A percentile compares a stretch with the other conserved stretches of the same genome.
Evolutionary conservation across 2,888 invertebrate species (phyloP).

Genomic region (Melanchra persicariae): DNA sequence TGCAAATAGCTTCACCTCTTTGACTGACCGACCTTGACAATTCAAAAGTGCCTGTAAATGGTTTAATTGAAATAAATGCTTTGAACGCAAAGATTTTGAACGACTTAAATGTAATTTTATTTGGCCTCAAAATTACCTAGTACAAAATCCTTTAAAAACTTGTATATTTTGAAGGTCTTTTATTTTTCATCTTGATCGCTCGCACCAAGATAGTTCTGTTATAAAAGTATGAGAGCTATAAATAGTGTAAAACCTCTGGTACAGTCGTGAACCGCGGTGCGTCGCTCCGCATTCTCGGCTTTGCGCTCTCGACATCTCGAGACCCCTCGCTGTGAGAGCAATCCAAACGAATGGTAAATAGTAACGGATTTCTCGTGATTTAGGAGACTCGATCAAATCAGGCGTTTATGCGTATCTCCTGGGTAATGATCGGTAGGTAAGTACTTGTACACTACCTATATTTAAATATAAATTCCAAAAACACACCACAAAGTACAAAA

Average conservation of each 20-base stretch:
- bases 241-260: constrained; percentile 42
- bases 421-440: constrained; percentile 27
- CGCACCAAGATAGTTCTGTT: constrained; percentile 9
- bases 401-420: constrained; percentile 19
- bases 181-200: constrained; percentile 21
- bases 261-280: constrained; percentile 23
- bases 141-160: too few relatives aligned
- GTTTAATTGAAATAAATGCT: too few relatives aligned
- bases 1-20: too few relatives aligned
- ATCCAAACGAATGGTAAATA: constrained; percentile 70
- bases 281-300: constrained; percentile 57
- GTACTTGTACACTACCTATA: too few relatives aligned
- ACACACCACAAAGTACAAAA: too few relatives aligned
- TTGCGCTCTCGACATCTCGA: constrained; percentile 65
- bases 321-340: constrained; percentile 66
- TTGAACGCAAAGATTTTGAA: too few relatives aligned
- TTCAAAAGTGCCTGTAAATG: too few relatives aligned
- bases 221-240: constrained; percentile 40
- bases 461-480: too few relatives aligned
- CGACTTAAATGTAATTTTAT: too few relatives aligned
- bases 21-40: too few relatives aligned
- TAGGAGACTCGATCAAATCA: constrained; percentile 39
- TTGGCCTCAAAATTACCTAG: too few relatives aligned
- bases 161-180: neutral
- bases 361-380: constrained; percentile 63